phyloP scores from a whole-genome alignment of 2,888 invertebrate genomes.

The Fabriciana adippe region DNA sequence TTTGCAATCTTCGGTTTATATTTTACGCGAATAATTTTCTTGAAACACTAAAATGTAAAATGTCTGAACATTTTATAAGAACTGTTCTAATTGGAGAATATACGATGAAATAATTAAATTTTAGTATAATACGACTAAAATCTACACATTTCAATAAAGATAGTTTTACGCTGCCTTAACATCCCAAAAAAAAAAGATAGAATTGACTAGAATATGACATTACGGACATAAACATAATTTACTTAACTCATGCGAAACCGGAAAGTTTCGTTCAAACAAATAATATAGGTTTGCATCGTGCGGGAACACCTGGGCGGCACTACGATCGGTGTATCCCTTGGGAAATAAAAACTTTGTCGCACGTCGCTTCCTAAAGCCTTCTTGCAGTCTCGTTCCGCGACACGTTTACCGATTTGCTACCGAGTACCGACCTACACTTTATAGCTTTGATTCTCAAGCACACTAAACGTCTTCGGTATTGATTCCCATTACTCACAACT shows the following conservation, averaged over 20 bases:
- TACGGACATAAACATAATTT: conserved; percentile 76
- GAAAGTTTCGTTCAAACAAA: conserved; percentile 80
- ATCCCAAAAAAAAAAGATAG: conserved; percentile 33
- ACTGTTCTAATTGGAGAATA: conserved; percentile 12
- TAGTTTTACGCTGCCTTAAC: background rate
- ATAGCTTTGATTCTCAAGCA: conserved; percentile 77
- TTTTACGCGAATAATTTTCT: conserved; percentile 49
- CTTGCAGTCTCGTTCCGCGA: conserved; percentile 69
- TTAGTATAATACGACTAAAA: conserved; percentile 8
- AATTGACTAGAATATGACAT: conserved; percentile 70
- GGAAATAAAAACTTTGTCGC: conserved; percentile 83
- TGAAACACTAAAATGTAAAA: conserved; percentile 15
- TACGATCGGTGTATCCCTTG: conserved; percentile 79
- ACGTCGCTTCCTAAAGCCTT: conserved; percentile 80
- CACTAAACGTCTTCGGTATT: conserved; percentile 73
- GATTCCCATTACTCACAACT: conserved; percentile 64
- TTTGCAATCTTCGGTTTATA: conserved; percentile 55
- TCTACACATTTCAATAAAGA: background rate
- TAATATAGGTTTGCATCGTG: conserved; percentile 79
- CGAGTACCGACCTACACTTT: conserved; percentile 73
- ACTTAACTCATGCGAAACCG: conserved; percentile 78
- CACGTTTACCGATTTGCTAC: conserved; percentile 76
- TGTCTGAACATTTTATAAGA: conserved; percentile 14
- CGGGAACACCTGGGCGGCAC: conserved; percentile 77
- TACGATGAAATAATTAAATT: conserved; percentile 9